Base-by-base conservation (phyloP, 2,113 vertebrate species). In the Rhinoderma darwinii region DNA sequence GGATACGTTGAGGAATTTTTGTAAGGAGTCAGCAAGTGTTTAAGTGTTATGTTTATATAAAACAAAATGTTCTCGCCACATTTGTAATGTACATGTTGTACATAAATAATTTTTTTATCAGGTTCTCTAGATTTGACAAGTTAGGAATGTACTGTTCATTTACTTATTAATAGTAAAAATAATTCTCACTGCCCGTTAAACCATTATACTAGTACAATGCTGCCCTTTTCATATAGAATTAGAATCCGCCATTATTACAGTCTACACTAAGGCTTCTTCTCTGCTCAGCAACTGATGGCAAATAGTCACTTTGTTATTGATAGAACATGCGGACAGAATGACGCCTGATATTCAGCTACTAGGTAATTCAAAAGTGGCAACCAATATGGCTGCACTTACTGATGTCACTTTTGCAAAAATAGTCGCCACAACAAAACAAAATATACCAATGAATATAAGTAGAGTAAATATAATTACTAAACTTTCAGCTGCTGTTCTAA, bases 1-100 rank as follows among this genome's bases (percentile, higher is more conserved):
- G 77, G 43, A 56, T 43, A 54, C 44, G 43, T 81, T 17, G n/a
- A 47, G 68, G 47, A 81, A 76, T 41, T 44, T 47, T 75, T 84
- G 70, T 39, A 61, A 44, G 66, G 32, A 80, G 35, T 80, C 84
- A 86, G 84, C 56, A 79, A 78, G 84, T 73, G 54, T 76, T 84
- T 84, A 83, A 83, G 66, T 35, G 50, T 47, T 27, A 25, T 86
- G 59, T 68, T 78, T 51, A 84, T 86, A 79, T 66, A 32, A 86
- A 73, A 70, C 39, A 78, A 80, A 66, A 86, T 86, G 76, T 66
- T 43, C 74, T 78, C 41, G 51, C 15, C 68, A 59, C 6, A 30
- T 41, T 18, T 61, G n/a, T 1, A 20, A 39, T 51, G n/a, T 27
- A 50, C 30, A 63, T 44, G 4, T 27, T 39, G 79, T 82, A 30